Percentiles rank a stretch among this genome's conserved stretches.
phyloP scores from a whole-genome alignment of 2,797 vertebrate species.

The Microctenopoma lineatum region DNA sequence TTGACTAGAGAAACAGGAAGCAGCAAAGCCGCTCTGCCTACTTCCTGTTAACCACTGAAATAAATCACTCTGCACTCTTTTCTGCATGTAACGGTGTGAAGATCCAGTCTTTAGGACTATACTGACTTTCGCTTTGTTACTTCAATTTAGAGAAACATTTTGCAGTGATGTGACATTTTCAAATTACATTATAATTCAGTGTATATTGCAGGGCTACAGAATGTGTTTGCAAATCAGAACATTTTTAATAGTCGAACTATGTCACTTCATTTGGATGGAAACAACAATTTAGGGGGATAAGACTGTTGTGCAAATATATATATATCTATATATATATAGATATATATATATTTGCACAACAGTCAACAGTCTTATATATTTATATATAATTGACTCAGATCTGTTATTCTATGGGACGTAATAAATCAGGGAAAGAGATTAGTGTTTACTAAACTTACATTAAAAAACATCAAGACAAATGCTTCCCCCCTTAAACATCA shows the following conservation, averaged over 20 bases:
- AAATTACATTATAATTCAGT: constrained; percentile 50
- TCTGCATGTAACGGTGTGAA: constrained; percentile 77
- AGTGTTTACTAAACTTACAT: constrained; percentile 77
- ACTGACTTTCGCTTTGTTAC: constrained; percentile 63
- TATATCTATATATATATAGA: not conserved
- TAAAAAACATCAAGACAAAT: constrained; percentile 58
- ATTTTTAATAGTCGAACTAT: constrained; percentile 40
- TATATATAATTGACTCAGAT: constrained; percentile 40
- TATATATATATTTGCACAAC: constrained; percentile 1
- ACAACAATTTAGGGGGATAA: constrained; percentile 43
- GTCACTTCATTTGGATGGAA: constrained; percentile 50
- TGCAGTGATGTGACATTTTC: constrained; percentile 58
- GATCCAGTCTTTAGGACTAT: constrained; percentile 69
- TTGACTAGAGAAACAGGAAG: constrained; percentile 81
- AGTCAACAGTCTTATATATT: too few relatives aligned
- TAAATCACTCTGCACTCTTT: constrained; percentile 64
- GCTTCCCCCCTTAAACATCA: constrained; percentile 52
- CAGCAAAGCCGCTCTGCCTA: constrained; percentile 42
- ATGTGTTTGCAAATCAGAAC: constrained; percentile 40
- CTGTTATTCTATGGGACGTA: constrained; percentile 54
- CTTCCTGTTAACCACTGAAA: constrained; percentile 63
- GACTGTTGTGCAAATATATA: constrained; percentile 60
- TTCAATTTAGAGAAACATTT: constrained; percentile 61
- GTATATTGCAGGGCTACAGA: constrained; percentile 56
- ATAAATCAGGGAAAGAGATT: constrained; percentile 79